phyloP scores from a whole-genome alignment of 2,888 invertebrate species.

The Troides helena region DNA sequence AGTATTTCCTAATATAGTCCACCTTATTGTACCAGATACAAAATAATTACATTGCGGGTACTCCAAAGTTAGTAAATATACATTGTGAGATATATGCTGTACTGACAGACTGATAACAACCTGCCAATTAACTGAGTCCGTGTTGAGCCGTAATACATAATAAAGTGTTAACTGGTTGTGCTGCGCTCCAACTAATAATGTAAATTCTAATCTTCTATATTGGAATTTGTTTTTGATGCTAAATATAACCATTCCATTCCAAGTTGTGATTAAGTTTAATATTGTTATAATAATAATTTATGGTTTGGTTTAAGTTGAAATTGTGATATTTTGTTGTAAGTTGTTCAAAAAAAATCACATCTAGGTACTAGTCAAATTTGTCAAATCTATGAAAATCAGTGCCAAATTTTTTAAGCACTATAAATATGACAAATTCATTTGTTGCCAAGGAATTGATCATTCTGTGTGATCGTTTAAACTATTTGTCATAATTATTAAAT shows the following conservation, averaged over 20 bases:
- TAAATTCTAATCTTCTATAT: slow-evolving; percentile 41
- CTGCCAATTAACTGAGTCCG: slow-evolving; percentile 58
- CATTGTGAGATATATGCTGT: slow-evolving; percentile 32
- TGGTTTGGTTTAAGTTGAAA: slow-evolving; percentile 31
- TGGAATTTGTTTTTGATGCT: slow-evolving; percentile 34
- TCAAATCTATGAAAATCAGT: slow-evolving; percentile 52
- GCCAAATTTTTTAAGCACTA: slow-evolving; percentile 67
- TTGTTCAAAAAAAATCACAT: slow-evolving; percentile 40
- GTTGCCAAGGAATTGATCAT: slow-evolving; percentile 49
- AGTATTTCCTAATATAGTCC: slow-evolving; percentile 87
- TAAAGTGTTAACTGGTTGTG: slow-evolving; percentile 53
- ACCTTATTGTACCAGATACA: slow-evolving; percentile 85
- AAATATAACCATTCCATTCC: slow-evolving; percentile 49
- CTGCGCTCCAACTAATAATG: slow-evolving; percentile 46
- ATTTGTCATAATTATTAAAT: not conserved
- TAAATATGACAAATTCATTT: slow-evolving; percentile 38
- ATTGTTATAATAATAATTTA: slow-evolving; percentile 37
- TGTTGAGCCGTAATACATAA: slow-evolving; percentile 49
- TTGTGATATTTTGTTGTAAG: slow-evolving; percentile 33
- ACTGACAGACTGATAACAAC: slow-evolving; percentile 55
- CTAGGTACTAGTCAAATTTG: slow-evolving; percentile 60
- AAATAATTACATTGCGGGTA: slow-evolving; percentile 48
- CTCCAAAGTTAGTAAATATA: slow-evolving; percentile 30
- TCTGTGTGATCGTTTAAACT: slow-evolving; percentile 6
- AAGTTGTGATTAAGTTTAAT: slow-evolving; percentile 51